Base-by-base conservation (phyloP, 1,140 invertebrate genomes). In the Andrena cerasifolii region DNA sequence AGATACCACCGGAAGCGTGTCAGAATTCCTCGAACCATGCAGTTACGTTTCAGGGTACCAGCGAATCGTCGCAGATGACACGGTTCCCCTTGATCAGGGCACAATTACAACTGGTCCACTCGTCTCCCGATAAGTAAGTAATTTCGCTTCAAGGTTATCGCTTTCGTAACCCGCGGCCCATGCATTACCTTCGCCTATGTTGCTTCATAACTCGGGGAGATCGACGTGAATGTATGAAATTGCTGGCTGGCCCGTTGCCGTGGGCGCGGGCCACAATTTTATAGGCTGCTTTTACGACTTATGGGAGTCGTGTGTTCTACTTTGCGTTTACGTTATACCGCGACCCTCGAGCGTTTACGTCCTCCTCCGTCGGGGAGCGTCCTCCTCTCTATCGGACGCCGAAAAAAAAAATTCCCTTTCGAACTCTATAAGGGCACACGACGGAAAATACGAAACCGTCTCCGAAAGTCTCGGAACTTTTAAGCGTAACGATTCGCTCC, bases 281-380 rank as follows among this genome's bases (percentile, higher is more conserved):
- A 87, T 87, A 88, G 86, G 84, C 86, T 87, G 71, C 72, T 88
- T 89, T 89, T 89, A 89, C 83, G 86, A 88, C 88, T 88, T 78
- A 82, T 79, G 80, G 85, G 76, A 88, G 87, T 89, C 87, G 79
- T 86, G 83, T 56, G 84, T 82, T 88, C 84, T 76, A 86, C 80
- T 88, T 87, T 88, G 84, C 86, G 84, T 85, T 85, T 84, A 83
- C 86, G 85, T 86, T 82, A 86, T 86, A 83, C 10, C 85, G 72
- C 82, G 79, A 86, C 86, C 80, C 85, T 71, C 72, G 70, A 84
- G 67, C 79, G 74, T 80, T 84, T 82, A 83, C 77, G 67, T 56
- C 67, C 72, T 36, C 45, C 33, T 62, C 47, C 33, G 53, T 73
- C 65, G 26, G 53, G 45, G 54, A 45, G 21, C 56, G 26, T 31